These are phyloP conservation scores for Remorina albescens DNA, from an alignment of 2,797 vertebrate genomes.

Conservation along the genomic window DNA sequence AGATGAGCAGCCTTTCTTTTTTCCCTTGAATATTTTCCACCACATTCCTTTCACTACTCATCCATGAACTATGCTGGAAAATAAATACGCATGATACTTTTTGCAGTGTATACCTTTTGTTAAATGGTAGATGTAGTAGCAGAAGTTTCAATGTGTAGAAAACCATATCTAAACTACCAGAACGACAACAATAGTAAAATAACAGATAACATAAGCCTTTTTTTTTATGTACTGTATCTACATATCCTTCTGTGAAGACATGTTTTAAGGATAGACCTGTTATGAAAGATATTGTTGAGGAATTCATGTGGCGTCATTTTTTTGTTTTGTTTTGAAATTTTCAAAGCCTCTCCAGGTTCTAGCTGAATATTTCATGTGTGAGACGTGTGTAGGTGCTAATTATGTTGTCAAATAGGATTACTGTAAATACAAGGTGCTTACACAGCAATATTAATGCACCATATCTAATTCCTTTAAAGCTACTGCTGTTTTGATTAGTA, in stretches of 20 bases:
- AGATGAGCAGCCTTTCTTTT: constrained; percentile 22
- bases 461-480: constrained; percentile 63
- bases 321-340: constrained; percentile 30
- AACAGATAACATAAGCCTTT: constrained; percentile 35
- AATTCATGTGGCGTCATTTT: constrained; percentile 47
- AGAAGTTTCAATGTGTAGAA: constrained; percentile 11
- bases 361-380: constrained; percentile 52
- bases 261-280: constrained; percentile 42
- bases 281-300: constrained; percentile 43
- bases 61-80: neutral
- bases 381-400: constrained; percentile 66
- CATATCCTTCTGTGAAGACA: constrained; percentile 17
- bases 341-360: constrained; percentile 43
- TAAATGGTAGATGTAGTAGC: neutral
- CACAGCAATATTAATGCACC: constrained; percentile 50
- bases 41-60: neutral
- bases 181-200: constrained; percentile 1
- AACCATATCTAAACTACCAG: constrained; percentile 21
- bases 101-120: neutral
- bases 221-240: neutral
- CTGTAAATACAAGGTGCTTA: constrained; percentile 53
- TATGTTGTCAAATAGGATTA: constrained; percentile 74
- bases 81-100: neutral
- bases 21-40: constrained; percentile 2
- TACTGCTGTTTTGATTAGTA: constrained; percentile 50